Evolutionary conservation across 2,888 invertebrate species (phyloP).

Genomic region (Operophtera brumata): DNA sequence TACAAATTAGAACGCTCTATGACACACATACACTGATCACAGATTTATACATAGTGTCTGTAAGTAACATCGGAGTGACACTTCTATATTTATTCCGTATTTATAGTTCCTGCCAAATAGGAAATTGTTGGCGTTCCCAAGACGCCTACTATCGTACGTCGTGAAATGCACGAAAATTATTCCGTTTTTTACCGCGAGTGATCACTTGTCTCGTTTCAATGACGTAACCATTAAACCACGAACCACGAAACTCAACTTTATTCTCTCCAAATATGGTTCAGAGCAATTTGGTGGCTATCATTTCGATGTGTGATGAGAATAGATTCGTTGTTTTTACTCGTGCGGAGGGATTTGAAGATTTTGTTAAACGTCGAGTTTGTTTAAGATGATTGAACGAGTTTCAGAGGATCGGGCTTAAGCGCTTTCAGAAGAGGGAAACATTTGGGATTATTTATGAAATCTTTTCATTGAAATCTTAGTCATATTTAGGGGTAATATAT

Average conservation of each 20-base stretch:
- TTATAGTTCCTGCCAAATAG: conserved; percentile 61
- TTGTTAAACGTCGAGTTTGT: conserved; percentile 66
- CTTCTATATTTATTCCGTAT: background rate
- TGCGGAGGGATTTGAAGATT: conserved; percentile 66
- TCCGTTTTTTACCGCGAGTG: conserved; percentile 65
- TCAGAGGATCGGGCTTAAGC: conserved; percentile 20
- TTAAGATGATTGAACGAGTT: conserved; percentile 55
- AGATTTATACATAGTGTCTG: background rate
- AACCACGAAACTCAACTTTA: conserved; percentile 15
- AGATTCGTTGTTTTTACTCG: conserved; percentile 68
- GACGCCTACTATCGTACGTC: conserved; percentile 55
- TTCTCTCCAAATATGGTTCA: conserved; percentile 2
- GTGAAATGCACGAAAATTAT: conserved; percentile 69
- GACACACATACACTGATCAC: too few relatives aligned
- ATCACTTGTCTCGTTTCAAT: conserved; percentile 44
- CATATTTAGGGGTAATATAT: background rate
- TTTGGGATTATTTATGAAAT: background rate
- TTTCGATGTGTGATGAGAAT: conserved; percentile 42
- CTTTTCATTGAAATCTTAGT: background rate
- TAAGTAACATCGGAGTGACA: background rate
- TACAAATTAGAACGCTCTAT: too few relatives aligned
- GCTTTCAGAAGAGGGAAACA: conserved; percentile 11
- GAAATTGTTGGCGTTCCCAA: conserved; percentile 67
- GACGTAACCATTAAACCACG: conserved; percentile 41
- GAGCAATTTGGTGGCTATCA: background rate